phyloP scores from a whole-genome alignment of 2,113 vertebrate species.

The Falco punctatus region DNA sequence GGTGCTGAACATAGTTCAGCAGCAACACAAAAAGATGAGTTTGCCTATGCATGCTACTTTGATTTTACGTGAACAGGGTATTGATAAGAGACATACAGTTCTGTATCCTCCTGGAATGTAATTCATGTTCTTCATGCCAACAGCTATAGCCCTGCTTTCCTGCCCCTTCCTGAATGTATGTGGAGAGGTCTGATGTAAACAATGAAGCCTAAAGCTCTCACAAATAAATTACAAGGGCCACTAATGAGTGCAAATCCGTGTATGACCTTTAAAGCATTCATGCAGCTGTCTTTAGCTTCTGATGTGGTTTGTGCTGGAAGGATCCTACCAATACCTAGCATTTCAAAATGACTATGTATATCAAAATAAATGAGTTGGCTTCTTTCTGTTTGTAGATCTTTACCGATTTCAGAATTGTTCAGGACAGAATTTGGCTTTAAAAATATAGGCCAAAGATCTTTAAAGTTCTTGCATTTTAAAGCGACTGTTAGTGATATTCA shows the following conservation, averaged over 20 bases:
- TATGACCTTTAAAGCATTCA: conserved; percentile 10
- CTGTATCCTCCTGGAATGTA: neutral
- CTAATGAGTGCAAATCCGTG: conserved; percentile 42
- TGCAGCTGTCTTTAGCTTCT: conserved; percentile 6
- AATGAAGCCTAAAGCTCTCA: conserved; percentile 11
- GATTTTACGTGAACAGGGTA: neutral
- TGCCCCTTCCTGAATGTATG: neutral
- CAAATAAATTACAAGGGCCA: conserved; percentile 18
- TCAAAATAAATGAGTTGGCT: neutral
- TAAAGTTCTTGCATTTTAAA: conserved; percentile 9
- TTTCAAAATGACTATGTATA: neutral
- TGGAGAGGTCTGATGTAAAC: neutral
- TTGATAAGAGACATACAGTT: neutral
- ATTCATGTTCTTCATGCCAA: neutral
- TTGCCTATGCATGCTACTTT: fast-evolving
- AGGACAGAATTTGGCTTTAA: neutral
- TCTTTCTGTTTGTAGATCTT: neutral
- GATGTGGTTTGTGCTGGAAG: neutral
- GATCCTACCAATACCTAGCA: neutral
- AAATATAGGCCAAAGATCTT: neutral
- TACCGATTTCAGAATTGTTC: neutral
- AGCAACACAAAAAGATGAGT: neutral
- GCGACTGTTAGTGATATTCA: neutral
- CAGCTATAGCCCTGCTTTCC: neutral
- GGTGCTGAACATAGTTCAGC: neutral